Evolutionary conservation across 2,888 invertebrate species (phyloP), one percentile per base, ranked within the genome.

Genomic region (Ophion slaviceki): DNA sequence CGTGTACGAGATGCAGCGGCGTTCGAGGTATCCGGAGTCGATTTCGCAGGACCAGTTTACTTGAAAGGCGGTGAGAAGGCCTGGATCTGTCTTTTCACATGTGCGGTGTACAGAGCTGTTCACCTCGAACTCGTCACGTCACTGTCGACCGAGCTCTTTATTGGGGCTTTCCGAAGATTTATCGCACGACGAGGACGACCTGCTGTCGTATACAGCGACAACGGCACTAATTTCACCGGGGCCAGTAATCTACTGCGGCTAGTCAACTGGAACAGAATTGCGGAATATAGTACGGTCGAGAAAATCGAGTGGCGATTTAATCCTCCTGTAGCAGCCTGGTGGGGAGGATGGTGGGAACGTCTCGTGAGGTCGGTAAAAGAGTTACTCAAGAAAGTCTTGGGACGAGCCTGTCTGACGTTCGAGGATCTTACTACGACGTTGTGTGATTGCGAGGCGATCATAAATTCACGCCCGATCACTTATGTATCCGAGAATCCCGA

Each of bases 401-500:
- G 93, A 2, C 89, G 88, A 62, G 88, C 91, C 4, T 88, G 88
- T 53, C 68, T 94, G 10, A 74, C 70, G 1, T 87, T 71, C n/a
- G 89, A 91, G 76, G 89, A 92, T 32, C 36, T 94, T 7, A n/a
- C 36, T 17, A 92, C 91, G 0, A 64, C 88, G 0, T 24, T 92
- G 0, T 89, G 88, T 67, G 90, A 93, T 75, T 88, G 89, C 47
- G 93, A 94, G 82, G 87, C 89, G 0, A 87, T 90, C 0, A 70
- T 94, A 4, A 94, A 94, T 82, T 86, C 90, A 0, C 86, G 94
- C 57, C 93, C 93, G 6, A 80, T 93, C 6, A 92, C 91, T 10
- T 91, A 90, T 45, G 20, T 89, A 6, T 86, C 84, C 5, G 82
- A 85, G 8, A 79, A 85, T 64, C 71, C 87, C 28, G 70, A 89